Conservation (phyloP, 2,797 vertebrate genomes). For the Macropus fuliginosus region DNA sequence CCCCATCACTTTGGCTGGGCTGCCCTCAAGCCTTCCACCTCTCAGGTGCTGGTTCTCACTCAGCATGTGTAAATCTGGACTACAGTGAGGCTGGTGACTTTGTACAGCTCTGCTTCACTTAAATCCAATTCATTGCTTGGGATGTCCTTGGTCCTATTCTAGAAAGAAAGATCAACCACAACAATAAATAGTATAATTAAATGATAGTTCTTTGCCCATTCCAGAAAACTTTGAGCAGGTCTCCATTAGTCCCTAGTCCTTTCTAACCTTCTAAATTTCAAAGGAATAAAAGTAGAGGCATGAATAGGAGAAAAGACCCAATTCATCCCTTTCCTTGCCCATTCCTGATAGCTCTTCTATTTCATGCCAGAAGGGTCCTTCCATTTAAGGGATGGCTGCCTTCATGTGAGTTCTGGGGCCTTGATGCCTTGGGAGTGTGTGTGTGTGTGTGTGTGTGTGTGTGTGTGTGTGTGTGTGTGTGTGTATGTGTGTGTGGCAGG, state of each 20-base stretch:
- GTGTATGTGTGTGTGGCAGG: no score
- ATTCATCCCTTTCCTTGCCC: neutral
- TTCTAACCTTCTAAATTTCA: neutral
- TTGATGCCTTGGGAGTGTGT: neutral
- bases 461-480: no score
- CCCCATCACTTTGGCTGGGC: neutral
- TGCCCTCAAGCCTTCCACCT: neutral
- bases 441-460: no score
- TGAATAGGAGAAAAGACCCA: neutral
- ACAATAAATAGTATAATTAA: neutral
- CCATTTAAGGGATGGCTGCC: neutral
- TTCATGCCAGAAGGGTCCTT: neutral
- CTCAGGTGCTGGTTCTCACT: neutral
- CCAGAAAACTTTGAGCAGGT: neutral
- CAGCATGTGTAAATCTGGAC: neutral
- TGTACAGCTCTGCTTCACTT: neutral
- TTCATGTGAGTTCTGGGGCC: neutral
- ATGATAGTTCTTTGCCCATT: neutral
- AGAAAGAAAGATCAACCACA: neutral
- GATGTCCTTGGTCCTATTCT: neutral
- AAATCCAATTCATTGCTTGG: neutral
- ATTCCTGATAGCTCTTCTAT: neutral
- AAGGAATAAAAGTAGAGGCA: neutral
- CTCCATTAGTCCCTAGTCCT: neutral
- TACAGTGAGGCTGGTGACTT: neutral